Evolutionary conservation across 2,797 vertebrate species (phyloP), one percentile per base, ranked within the genome.

Genomic region (Sebastes umbrosus): DNA sequence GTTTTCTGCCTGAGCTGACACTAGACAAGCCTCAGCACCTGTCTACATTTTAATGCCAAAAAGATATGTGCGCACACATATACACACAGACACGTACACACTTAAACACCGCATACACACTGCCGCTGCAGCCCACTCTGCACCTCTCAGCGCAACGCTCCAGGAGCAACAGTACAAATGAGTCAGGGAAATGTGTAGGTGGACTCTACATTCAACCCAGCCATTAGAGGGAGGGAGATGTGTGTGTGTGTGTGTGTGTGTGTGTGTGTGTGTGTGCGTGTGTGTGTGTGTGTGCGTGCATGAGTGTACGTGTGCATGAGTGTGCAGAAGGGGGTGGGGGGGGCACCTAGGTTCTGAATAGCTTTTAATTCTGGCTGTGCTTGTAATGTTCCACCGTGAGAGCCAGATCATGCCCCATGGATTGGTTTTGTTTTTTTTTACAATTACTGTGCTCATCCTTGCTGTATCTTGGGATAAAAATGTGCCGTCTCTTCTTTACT

Each of bases 141-240:
- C 84, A 82, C 69, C 87, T 84, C 85, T 83, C 54, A 57, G 71
- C 16, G 1, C 34, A 32, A 84, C 80, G 85, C 88, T 87, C 68
- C 79, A 79, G 82, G 76, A 87, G 82, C 82, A 75, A 58, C 71
- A 80, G 87, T 58, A 89, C 84, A 84, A 85, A 88, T 90, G 91
- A 92, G 86, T 91, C 88, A 91, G 87, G 71, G 60, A 74, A 90
- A 84, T 81, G 88, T 89, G 88, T 93, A 90, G 91, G 91, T 87
- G 90, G 91, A 87, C 84, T 87, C 84, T 77, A 87, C 85, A 86
- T 90, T 77, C 87, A 88, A 86, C 82, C 82, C 79, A 80, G 72
- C 89, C 86, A 90, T 90, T 90, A 86, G 71, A 71, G 80, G 60
- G 50, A 54, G 68, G 54, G 20, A 59, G 39, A 8, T 59, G 57